Conservation (phyloP, 2,113 vertebrate species). For the Pachycephala philippinensis region DNA sequence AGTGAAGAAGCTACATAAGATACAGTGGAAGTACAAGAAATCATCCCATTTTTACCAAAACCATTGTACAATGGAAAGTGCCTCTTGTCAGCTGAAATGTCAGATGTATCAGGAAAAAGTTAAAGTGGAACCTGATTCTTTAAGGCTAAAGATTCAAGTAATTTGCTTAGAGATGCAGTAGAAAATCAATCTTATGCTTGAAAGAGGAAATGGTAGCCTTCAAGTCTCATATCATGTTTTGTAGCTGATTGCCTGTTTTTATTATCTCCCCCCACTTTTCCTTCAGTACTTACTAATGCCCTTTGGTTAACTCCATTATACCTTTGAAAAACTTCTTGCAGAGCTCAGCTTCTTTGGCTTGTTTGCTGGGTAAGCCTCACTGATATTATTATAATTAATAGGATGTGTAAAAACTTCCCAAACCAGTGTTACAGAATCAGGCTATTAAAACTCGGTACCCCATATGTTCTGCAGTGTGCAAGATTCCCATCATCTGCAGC, state of each 20-base stretch:
- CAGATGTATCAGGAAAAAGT: slow-evolving; percentile 30
- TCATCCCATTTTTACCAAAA: not conserved
- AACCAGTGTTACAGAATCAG: not conserved
- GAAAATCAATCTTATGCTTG: slow-evolving; percentile 56
- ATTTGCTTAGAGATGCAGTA: slow-evolving; percentile 55
- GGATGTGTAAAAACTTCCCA: slow-evolving; percentile 26
- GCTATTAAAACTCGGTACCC: not conserved
- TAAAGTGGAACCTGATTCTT: slow-evolving; percentile 43
- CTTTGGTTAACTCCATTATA: slow-evolving; percentile 54
- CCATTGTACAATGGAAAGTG: not conserved
- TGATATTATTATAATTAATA: slow-evolving; percentile 51
- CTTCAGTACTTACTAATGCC: slow-evolving; percentile 36
- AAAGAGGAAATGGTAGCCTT: slow-evolving; percentile 50
- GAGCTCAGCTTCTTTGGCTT: slow-evolving; percentile 53
- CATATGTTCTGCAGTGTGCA: not conserved
- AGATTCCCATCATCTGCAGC: not conserved
- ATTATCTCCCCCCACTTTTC: not conserved
- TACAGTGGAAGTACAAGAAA: not conserved
- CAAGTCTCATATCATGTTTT: slow-evolving; percentile 44
- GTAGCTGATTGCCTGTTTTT: slow-evolving; percentile 50
- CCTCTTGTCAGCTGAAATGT: slow-evolving; percentile 26
- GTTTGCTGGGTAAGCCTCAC: slow-evolving; percentile 51
- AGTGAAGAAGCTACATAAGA: not conserved
- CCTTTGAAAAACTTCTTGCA: slow-evolving; percentile 56
- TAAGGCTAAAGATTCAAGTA: slow-evolving; percentile 19